phyloP scores from a whole-genome alignment of 2,888 invertebrate species.

The Tetragnatha montana region DNA sequence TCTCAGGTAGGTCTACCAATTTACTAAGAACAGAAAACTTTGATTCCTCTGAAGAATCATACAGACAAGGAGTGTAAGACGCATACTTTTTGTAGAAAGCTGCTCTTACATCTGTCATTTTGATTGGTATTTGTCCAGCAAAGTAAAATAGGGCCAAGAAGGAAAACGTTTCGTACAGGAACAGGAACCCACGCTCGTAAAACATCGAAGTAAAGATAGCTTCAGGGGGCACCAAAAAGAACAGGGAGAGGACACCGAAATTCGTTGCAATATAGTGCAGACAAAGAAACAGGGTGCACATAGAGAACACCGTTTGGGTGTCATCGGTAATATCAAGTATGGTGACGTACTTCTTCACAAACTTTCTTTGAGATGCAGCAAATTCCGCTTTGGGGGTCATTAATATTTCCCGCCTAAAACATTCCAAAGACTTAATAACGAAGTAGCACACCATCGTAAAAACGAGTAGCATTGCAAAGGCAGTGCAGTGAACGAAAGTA shows the following conservation, averaged over 20 bases:
- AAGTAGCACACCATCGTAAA: background rate
- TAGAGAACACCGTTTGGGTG: background rate
- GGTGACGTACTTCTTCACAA: background rate
- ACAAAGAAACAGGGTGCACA: background rate
- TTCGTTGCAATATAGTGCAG: background rate
- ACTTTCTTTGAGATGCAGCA: background rate
- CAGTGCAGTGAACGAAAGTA: background rate
- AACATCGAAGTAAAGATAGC: background rate
- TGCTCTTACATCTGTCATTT: background rate
- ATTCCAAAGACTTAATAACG: background rate
- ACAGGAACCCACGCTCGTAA: background rate
- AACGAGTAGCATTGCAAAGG: background rate
- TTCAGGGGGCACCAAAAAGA: background rate
- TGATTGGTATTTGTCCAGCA: slow-evolving; percentile 14
- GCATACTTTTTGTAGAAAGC: background rate
- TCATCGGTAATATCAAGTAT: background rate
- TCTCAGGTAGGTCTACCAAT: background rate
- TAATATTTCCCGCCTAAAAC: background rate
- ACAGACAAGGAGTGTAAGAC: background rate
- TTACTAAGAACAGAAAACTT: background rate
- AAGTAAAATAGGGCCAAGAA: background rate
- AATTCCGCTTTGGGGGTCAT: background rate
- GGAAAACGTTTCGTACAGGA: background rate
- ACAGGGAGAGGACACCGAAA: background rate
- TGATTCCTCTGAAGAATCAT: background rate